Percentiles rank a stretch among this genome's conserved stretches.
phyloP scores from a whole-genome alignment of 2,113 vertebrate genomes.

The Trogon surrucura region DNA sequence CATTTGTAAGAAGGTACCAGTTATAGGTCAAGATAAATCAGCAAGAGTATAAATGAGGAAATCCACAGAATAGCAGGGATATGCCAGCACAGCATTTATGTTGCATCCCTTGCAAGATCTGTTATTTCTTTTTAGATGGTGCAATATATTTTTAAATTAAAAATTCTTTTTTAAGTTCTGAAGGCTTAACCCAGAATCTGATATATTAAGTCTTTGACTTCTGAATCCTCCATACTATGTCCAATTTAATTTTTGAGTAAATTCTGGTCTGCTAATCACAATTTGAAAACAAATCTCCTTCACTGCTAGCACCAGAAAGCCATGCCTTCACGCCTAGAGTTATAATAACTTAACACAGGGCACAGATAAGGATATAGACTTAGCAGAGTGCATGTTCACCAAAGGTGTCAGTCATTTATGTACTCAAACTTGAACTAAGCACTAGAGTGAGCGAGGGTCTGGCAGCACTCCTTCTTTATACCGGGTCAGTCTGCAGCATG shows the following conservation, averaged over 20 bases:
- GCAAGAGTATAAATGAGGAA: background rate
- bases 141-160: background rate
- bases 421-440: background rate
- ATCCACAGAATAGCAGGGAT: background rate
- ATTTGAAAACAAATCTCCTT: background rate
- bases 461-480: background rate
- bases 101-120: background rate
- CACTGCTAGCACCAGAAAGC: background rate
- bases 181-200: background rate
- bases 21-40: constrained; percentile 3
- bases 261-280: background rate
- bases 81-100: background rate
- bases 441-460: background rate
- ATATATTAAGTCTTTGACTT: background rate
- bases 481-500: background rate
- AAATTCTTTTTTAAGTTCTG: background rate
- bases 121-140: background rate
- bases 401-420: rapidly evolving
- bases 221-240: background rate
- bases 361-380: background rate
- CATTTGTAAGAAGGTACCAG: background rate
- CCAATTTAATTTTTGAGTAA: background rate
- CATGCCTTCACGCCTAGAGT: background rate
- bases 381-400: background rate
- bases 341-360: background rate